A percentile compares a stretch with the other conserved stretches of the same genome.
Evolutionary conservation across 2,113 vertebrate species (phyloP).

Genomic region (Chiloscyllium plagiosum): DNA sequence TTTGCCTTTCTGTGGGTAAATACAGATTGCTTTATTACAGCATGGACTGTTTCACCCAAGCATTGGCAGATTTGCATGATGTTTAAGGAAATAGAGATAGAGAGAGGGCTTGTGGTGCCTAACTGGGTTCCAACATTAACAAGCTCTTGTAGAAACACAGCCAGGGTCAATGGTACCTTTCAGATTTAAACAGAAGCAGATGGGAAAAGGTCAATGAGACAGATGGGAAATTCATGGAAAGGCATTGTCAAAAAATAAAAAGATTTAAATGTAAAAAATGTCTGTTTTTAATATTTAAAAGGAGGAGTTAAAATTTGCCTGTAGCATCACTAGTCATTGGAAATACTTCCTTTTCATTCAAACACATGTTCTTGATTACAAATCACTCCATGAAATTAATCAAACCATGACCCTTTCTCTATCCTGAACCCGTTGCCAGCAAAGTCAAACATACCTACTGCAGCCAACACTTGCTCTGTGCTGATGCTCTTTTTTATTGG

Average conservation of each 20-base stretch:
- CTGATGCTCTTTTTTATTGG: not conserved
- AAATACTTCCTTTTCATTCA: not conserved
- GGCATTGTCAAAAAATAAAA: not conserved
- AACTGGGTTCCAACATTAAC: not conserved
- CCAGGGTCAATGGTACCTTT: not conserved
- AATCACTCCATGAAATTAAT: slow-evolving; percentile 3
- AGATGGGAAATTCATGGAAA: not conserved
- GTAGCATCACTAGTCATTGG: not conserved
- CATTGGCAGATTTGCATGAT: too few species aligned
- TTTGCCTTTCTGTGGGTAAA: not conserved
- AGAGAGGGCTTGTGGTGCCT: too few species aligned
- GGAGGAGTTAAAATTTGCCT: not conserved
- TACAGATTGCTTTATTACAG: not conserved
- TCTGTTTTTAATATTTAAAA: not conserved
- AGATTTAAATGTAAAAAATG: not conserved
- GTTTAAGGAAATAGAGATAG: too few species aligned
- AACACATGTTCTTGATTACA: not conserved
- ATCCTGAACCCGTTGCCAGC: not conserved
- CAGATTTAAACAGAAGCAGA: not conserved
- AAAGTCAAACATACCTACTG: not conserved
- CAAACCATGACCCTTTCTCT: slow-evolving; percentile 8
- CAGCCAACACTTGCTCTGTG: not conserved
- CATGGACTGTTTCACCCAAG: too few species aligned
- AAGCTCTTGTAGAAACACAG: not conserved
- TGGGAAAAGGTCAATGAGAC: not conserved